phyloP scores from a whole-genome alignment of 2,113 vertebrate species.

The Theropithecus gelada region DNA sequence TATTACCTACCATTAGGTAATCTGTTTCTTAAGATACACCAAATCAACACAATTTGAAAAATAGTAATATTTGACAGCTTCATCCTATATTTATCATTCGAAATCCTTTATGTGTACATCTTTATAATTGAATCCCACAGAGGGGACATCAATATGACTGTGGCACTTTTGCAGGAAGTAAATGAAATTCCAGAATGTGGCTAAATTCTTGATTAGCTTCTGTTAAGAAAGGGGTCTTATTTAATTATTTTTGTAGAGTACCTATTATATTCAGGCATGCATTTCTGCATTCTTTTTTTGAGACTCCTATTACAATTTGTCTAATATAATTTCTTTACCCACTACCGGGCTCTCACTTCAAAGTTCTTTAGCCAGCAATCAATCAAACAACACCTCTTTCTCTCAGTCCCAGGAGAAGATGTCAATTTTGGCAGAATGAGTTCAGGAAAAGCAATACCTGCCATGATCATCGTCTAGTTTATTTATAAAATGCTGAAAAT shows the following conservation, averaged over 20 bases:
- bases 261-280: neutral
- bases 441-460: neutral
- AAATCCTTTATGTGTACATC: conserved; percentile 16
- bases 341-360: neutral
- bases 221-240: neutral
- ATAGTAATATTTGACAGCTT: conserved; percentile 69
- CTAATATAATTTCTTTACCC: neutral
- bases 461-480: neutral
- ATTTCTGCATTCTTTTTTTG: neutral
- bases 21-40: conserved; percentile 18
- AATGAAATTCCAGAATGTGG: conserved; percentile 44
- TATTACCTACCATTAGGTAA: neutral
- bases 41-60: conserved; percentile 75
- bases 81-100: conserved; percentile 35
- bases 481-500: neutral
- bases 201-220: conserved; percentile 21
- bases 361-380: neutral
- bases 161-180: conserved; percentile 50
- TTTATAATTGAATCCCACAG: conserved; percentile 37
- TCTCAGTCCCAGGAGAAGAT: neutral
- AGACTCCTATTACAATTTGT: neutral
- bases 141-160: conserved; percentile 47
- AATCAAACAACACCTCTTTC: neutral
- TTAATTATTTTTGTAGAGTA: conserved; percentile 47
- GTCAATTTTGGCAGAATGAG: conserved; percentile 23